Conservation (phyloP, 1,140 invertebrate genomes). For the Colletes gigas region DNA sequence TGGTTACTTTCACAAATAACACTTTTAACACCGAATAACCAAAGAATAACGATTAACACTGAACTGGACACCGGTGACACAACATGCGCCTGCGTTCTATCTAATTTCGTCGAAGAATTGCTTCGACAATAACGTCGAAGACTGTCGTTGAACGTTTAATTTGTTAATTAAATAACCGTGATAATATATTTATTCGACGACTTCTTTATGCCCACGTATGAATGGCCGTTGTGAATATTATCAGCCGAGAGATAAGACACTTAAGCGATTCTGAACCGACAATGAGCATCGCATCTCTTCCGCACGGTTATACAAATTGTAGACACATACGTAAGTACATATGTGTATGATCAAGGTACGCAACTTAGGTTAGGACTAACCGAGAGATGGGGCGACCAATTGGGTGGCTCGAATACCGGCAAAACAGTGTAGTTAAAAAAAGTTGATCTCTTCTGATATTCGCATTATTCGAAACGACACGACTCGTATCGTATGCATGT, state of each 20-base stretch:
- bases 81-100: slow-evolving; percentile 38
- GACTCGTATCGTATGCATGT: not conserved
- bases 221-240: not conserved
- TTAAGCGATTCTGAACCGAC: not conserved
- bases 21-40: not conserved
- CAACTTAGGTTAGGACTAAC: slow-evolving; percentile 22
- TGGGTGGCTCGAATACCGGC: not conserved
- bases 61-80: slow-evolving; percentile 24
- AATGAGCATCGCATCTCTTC: not conserved
- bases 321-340: not conserved
- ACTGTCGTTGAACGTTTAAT: not conserved
- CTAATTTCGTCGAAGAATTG: not conserved
- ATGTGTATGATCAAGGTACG: not conserved
- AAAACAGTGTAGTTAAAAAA: not conserved
- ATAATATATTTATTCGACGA: slow-evolving; percentile 11
- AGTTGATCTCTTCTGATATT: not conserved
- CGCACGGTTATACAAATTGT: slow-evolving; percentile 5
- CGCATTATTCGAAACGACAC: not conserved
- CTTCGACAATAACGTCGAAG: slow-evolving; percentile 16
- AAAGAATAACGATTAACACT: slow-evolving; percentile 5
- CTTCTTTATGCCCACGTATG: not conserved
- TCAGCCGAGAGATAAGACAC: not conserved
- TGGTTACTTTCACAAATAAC: not conserved
- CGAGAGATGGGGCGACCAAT: slow-evolving; percentile 29
- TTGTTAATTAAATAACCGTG: not conserved